These are phyloP conservation scores for Dicrurus megarhynchus DNA, from an alignment of 2,113 vertebrate species.

Conservation along the genomic window DNA sequence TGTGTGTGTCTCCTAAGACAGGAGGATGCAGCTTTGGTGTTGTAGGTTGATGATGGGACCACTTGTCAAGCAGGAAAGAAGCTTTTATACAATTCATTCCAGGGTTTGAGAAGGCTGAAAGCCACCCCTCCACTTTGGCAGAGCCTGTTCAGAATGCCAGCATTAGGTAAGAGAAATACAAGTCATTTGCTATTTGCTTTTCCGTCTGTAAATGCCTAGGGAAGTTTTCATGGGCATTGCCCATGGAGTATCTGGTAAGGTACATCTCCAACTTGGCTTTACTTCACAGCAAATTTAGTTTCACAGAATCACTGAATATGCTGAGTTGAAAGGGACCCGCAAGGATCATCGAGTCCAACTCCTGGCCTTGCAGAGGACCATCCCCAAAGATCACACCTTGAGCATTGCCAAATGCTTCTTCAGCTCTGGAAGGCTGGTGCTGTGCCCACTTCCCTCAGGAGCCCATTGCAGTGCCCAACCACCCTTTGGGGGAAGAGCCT, in stretches of 20 bases:
- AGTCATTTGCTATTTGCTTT: accelerated
- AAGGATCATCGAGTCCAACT: neutral
- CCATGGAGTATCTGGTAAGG: neutral
- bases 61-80: neutral
- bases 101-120: neutral
- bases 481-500: neutral
- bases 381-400: neutral
- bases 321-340: neutral
- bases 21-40: neutral
- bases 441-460: neutral
- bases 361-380: neutral
- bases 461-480: neutral
- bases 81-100: neutral
- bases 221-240: neutral
- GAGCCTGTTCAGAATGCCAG: neutral
- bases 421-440: neutral
- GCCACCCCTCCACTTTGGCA: neutral
- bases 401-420: neutral
- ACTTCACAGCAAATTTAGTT: neutral
- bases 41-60: neutral
- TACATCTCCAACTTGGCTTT: neutral
- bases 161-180: neutral
- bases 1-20: neutral
- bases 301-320: neutral
- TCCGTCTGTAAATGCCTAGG: neutral